phyloP scores from a whole-genome alignment of 2,113 vertebrate species.

The Hipposideros armiger region DNA sequence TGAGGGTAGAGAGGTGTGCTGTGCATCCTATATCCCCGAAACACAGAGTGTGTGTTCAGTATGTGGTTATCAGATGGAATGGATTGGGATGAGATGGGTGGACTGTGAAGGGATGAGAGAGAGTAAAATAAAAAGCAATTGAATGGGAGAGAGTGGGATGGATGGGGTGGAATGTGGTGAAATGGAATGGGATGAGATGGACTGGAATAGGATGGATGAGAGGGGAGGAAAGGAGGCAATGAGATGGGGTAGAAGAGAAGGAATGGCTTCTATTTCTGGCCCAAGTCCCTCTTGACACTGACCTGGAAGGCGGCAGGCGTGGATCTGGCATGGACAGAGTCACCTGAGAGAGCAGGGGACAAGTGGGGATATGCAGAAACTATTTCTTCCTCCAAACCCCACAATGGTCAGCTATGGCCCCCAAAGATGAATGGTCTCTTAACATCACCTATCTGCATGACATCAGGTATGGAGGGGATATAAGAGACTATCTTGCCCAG shows the following conservation, averaged over 20 bases:
- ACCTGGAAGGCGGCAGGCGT: not conserved
- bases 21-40: accelerated
- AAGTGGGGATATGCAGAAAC: not conserved
- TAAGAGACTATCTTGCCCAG: too few relatives aligned
- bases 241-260: too few relatives aligned
- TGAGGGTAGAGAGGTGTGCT: not conserved
- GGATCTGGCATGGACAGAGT: not conserved
- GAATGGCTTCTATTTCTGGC: not conserved
- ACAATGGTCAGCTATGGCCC: not conserved
- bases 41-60: accelerated
- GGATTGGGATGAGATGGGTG: not conserved
- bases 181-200: too few relatives aligned
- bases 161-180: not conserved
- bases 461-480: not conserved
- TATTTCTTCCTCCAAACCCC: not conserved
- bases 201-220: too few relatives aligned
- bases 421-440: not conserved
- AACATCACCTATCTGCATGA: not conserved
- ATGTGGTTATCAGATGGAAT: not conserved
- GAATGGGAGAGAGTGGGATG: too few relatives aligned
- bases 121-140: too few relatives aligned
- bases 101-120: too few relatives aligned
- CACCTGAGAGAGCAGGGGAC: not conserved
- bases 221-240: too few relatives aligned
- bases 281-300: not conserved